Percentiles rank a stretch among this genome's conserved stretches.
Conservation (phyloP, 2,888 invertebrate species). For the Drepana falcataria region DNA sequence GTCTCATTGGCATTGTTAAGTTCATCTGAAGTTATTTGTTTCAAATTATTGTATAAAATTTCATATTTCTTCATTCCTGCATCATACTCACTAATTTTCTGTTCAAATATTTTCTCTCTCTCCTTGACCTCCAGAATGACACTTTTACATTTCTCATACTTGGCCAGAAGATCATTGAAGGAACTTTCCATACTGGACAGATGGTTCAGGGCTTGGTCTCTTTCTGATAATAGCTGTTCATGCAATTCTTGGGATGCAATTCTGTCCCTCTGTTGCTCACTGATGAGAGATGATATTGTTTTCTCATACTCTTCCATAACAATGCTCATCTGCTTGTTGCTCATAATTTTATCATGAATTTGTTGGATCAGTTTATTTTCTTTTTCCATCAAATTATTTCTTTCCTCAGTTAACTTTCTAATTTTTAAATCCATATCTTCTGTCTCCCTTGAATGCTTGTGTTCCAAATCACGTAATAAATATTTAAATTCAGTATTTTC, state of each 20-base stretch:
- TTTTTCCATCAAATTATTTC: conserved; percentile 40
- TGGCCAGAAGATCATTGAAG: conserved; percentile 80
- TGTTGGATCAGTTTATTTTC: conserved; percentile 55
- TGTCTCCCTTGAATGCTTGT: conserved; percentile 41
- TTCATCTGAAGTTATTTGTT: conserved; percentile 90
- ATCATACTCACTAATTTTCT: conserved; percentile 84
- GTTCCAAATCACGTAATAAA: conserved; percentile 51
- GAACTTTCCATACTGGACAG: conserved; percentile 80
- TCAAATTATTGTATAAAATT: conserved; percentile 88
- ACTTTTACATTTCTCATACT: conserved; percentile 81
- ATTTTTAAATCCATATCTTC: conserved; percentile 53
- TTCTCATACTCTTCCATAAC: conserved; percentile 89
- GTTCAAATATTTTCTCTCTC: conserved; percentile 82
- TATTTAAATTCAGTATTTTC: conserved; percentile 61
- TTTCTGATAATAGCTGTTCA: conserved; percentile 69
- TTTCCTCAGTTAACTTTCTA: conserved; percentile 55
- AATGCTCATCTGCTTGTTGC: conserved; percentile 78
- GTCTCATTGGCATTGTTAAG: conserved; percentile 86
- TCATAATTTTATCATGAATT: conserved; percentile 53
- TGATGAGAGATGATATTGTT: conserved; percentile 85
- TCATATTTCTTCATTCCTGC: conserved; percentile 85
- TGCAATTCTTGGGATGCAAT: conserved; percentile 67
- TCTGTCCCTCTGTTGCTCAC: conserved; percentile 83
- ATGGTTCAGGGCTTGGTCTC: conserved; percentile 79
- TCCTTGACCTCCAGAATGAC: conserved; percentile 73